Conservation (phyloP, 2,113 vertebrate genomes). For the Formicarius rufipectus region DNA sequence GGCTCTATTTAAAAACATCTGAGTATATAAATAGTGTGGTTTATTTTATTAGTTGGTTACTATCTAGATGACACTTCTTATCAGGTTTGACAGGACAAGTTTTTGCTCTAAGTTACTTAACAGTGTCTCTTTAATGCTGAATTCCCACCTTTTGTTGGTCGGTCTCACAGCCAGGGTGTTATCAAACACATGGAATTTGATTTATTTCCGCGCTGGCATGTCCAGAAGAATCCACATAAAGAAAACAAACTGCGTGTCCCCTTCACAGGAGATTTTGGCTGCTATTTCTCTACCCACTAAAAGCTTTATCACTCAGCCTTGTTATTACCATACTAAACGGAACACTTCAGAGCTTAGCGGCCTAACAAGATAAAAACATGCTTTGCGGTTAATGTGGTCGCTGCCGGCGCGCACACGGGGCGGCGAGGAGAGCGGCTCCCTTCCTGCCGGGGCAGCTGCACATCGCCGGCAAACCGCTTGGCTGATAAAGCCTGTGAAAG, state of each 20-base stretch:
- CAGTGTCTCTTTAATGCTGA: not conserved
- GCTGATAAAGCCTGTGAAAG: not conserved
- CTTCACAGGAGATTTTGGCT: conserved; percentile 47
- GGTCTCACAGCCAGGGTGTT: not conserved
- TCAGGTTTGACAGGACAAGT: conserved; percentile 6
- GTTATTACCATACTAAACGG: conserved; percentile 63
- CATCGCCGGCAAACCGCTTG: not conserved
- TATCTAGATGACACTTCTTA: not conserved
- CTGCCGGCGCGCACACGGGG: conserved; percentile 45
- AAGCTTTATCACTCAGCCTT: conserved; percentile 65
- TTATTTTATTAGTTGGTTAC: not conserved
- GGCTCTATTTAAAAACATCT: not conserved
- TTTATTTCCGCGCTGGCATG: conserved; percentile 38
- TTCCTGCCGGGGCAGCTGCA: conserved; percentile 35
- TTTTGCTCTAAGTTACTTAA: not conserved
- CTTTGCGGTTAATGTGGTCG: conserved; percentile 65
- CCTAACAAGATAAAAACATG: conserved; percentile 64
- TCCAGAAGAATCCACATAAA: conserved; percentile 16
- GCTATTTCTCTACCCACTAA: conserved; percentile 56
- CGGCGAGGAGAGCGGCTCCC: conserved; percentile 34
- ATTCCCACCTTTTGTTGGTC: conserved; percentile 2
- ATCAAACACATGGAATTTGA: conserved; percentile 5
- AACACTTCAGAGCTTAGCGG: conserved; percentile 59
- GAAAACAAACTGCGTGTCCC: conserved; percentile 48
- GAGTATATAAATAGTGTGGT: not conserved